Evolutionary conservation across 2,113 vertebrate species (phyloP), one percentile per base, ranked within the genome.

Genomic region (Turdus rufiventris): DNA sequence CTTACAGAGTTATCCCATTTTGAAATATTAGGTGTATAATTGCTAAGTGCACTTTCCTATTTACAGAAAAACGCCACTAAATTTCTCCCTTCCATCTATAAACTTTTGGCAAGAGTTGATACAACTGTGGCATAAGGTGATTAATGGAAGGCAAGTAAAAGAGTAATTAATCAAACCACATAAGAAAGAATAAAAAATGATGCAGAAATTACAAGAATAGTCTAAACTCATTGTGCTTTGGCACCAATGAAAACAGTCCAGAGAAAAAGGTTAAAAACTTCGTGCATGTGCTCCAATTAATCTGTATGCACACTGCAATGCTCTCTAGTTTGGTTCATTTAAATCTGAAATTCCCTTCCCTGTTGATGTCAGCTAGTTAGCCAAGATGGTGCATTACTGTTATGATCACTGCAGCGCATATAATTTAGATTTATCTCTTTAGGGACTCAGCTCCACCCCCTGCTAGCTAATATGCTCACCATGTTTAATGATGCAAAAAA

Each of bases 401-500:
- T 98, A 98, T 98, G 98, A 98, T 98, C 97, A 97, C 98, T 97
- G 98, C 98, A 97, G 97, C 92, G 68, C 97, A 98, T 98, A 98
- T 98, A 98, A 99, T 98, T 98, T 98, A 98, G 98, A 98, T 98
- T 97, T 97, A 98, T 98, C 97, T 99, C 98, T 98, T 98, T 98
- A 96, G 98, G 98, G 98, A 98, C 97, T 98, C 97, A 96, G 96
- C 97, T 98, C 98, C 97, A 98, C 98, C 98, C 98, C 97, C 97
- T 98, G 97, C 97, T 97, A 98, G 98, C 98, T 98, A 98, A 99
- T 98, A 98, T 97, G 98, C 98, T 98, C 98, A 97, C 98, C 97
- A 98, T 98, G 98, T 99, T 98, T 99, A 99, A 99, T 99, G 98
- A 98, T 98, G 98, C 98, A 98, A 98, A 98, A 98, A 98, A 99